These are phyloP conservation scores for Drosophila virilis DNA, from an alignment of 1,140 invertebrate genomes.

Conservation along the genomic window DNA sequence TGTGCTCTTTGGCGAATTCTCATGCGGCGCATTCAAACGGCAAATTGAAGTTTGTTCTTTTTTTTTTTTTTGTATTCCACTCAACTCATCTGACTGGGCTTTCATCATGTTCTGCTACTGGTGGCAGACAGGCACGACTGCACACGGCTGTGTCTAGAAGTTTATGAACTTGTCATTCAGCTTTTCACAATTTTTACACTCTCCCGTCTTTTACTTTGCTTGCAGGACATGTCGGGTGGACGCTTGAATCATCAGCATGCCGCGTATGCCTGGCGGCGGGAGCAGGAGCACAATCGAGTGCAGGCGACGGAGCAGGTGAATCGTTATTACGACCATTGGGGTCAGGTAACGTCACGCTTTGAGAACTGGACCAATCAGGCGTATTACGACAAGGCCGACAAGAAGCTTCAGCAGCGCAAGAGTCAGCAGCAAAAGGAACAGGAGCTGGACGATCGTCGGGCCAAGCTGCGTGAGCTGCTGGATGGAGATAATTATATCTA, in stretches of 20 bases:
- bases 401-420: slow-evolving; percentile 76
- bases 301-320: slow-evolving; percentile 73
- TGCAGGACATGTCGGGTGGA: slow-evolving; percentile 80
- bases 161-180: slow-evolving; percentile 88
- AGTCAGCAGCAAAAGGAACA: slow-evolving; percentile 84
- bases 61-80: not conserved
- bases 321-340: slow-evolving; percentile 81
- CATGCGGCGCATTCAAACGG: slow-evolving; percentile 37
- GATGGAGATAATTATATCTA: slow-evolving; percentile 84
- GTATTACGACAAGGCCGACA: slow-evolving; percentile 85
- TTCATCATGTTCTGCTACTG: not conserved
- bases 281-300: slow-evolving; percentile 69
- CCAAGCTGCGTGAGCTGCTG: slow-evolving; percentile 85
- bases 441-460: slow-evolving; percentile 83
- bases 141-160: slow-evolving; percentile 37
- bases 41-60: slow-evolving; percentile 44
- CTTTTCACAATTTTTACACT: slow-evolving; percentile 21
- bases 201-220: slow-evolving; percentile 82
- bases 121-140: slow-evolving; percentile 40
- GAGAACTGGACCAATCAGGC: slow-evolving; percentile 85
- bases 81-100: not conserved
- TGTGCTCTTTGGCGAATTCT: slow-evolving; percentile 17
- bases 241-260: slow-evolving; percentile 75
- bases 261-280: slow-evolving; percentile 66
- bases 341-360: slow-evolving; percentile 78